Percentiles rank a stretch among this genome's conserved stretches.
Evolutionary conservation across 2,797 vertebrate genomes (phyloP).

Genomic region (Megalops cyprinoides): DNA sequence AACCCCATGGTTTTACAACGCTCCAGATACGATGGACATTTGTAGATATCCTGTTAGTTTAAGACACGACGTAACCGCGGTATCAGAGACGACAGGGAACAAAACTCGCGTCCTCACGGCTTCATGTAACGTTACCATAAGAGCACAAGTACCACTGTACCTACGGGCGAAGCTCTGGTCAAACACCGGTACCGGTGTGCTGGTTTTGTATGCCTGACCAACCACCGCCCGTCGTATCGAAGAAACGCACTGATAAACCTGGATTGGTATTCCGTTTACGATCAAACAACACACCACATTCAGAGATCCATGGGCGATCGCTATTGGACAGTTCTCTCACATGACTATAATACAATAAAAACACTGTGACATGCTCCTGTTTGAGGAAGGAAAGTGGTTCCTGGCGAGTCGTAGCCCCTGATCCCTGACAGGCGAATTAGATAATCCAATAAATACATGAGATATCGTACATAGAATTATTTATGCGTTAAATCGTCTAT

Average conservation of each 20-base stretch:
- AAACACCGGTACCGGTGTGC: constrained; percentile 12
- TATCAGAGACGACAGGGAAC: not conserved
- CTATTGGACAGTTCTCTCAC: constrained; percentile 30
- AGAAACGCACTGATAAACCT: constrained; percentile 5
- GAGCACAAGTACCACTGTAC: not conserved
- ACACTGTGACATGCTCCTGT: constrained; percentile 2
- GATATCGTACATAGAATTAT: too few relatives aligned
- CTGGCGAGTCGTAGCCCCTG: not conserved
- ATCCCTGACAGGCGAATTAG: too few relatives aligned
- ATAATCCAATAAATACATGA: too few relatives aligned
- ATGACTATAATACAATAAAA: constrained; percentile 18
- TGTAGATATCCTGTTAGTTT: not conserved
- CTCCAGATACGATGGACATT: not conserved
- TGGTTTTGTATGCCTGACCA: constrained; percentile 7
- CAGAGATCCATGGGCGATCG: not conserved
- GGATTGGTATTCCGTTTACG: constrained; percentile 12
- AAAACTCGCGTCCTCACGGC: not conserved
- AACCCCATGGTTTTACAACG: not conserved
- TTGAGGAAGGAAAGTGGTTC: constrained; percentile 15
- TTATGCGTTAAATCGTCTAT: too few relatives aligned
- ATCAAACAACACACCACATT: not conserved
- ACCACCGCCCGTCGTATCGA: not conserved
- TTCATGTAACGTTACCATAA: not conserved
- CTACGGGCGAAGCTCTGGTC: not conserved
- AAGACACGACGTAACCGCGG: not conserved